Evolutionary conservation across 92 coral and sea anemone genomes (phyloP), one percentile per base, ranked within the genome.

Genomic region (Phenganax stokvisi): DNA sequence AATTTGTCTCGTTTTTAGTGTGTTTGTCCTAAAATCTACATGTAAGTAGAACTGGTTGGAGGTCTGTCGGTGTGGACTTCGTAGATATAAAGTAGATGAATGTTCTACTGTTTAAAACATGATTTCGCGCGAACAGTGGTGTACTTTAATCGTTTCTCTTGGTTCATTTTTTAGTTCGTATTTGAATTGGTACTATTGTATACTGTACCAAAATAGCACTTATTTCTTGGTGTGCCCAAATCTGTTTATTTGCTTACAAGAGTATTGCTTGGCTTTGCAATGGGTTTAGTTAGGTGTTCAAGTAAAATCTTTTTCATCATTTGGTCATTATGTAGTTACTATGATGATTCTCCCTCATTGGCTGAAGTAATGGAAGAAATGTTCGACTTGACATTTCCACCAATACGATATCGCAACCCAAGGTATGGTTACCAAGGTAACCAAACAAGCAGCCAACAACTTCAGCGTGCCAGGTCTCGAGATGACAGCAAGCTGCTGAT

Each of bases 361-460:
- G 37, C 83, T 15, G 83, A 79, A 11, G 69, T 73, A 8, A 31
- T 79, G 7, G 83, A 79, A 7, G 83, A 79, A 64, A 79, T 79
- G 83, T 64, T 79, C 53, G 83, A 79, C 51, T 63, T 79, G 83
- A 79, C 83, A 29, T 79, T 79, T 79, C 83, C 83, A 47, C 83
- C 83, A 37, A 20, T 47, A 9, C 54, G 83, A 10, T 79, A 79
- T 54, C 73, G 53, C 44, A 37, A 6, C 65, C 60, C 74, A 13
- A 53, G 74, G 10, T 60, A 77, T 17, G 51, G 69, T 76, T 61
- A 25, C 55, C 72, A 61, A 61, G 57, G 20, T 10, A 76, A 62
- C 67, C 80, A 76, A 30, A 17, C 68, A 16, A 57, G 5, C 16
- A 51, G 28, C 17, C 74, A 79, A 51, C 83, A 60, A 52, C 71